Percentiles rank a stretch among this genome's conserved stretches.
These are phyloP conservation scores for Zeus faber DNA, from an alignment of 2,113 vertebrate species.

Conservation along the genomic window DNA sequence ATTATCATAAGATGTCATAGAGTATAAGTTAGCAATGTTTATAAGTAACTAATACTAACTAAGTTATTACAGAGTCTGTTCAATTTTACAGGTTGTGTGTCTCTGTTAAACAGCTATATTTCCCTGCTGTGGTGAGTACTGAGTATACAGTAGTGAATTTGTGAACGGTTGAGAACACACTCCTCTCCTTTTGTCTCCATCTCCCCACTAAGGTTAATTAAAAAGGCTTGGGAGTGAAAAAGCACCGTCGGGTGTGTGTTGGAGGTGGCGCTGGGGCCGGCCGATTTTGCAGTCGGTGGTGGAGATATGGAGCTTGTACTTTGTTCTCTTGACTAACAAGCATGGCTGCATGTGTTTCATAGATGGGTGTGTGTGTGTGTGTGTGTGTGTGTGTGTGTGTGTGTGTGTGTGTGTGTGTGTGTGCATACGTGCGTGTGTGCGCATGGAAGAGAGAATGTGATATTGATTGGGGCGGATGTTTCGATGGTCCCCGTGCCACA, in stretches of 20 bases:
- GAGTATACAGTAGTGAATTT: too few relatives aligned
- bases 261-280: neutral
- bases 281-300: conserved; percentile 30
- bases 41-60: too few relatives aligned
- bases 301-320: conserved; percentile 29
- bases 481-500: conserved; percentile 40
- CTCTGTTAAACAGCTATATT: too few relatives aligned
- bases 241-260: neutral
- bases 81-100: too few relatives aligned
- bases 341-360: conserved; percentile 47
- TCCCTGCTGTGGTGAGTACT: too few relatives aligned
- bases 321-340: conserved; percentile 37
- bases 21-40: too few relatives aligned
- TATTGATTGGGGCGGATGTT: conserved; percentile 53
- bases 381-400: neutral
- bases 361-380: neutral
- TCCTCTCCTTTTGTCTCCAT: neutral
- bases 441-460: conserved; percentile 21
- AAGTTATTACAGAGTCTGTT: too few relatives aligned
- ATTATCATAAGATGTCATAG: too few relatives aligned
- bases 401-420: conserved; percentile 1
- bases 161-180: too few relatives aligned
- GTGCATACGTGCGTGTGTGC: conserved; percentile 10
- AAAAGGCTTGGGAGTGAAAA: conserved; percentile 2
- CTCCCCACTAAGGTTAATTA: conserved; percentile 5